A percentile compares a stretch with the other conserved stretches of the same genome.
Evolutionary conservation across 2,113 vertebrate species (phyloP).

Genomic region (Cyanoramphus novaezelandiae): DNA sequence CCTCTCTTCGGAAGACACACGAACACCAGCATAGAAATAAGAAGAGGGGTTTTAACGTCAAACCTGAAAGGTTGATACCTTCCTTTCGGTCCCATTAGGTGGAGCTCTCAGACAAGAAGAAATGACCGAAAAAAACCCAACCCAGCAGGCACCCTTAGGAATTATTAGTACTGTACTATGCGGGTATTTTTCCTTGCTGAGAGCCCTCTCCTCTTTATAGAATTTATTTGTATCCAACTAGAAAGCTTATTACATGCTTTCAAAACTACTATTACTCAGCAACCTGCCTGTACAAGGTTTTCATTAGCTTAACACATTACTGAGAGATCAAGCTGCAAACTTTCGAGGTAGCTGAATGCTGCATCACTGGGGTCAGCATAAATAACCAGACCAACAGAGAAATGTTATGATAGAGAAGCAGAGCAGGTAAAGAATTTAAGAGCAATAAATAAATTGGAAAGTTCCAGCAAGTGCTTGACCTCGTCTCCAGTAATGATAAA

Average conservation of each 20-base stretch:
- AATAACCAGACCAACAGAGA: not conserved
- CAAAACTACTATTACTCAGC: not conserved
- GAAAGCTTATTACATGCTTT: not conserved
- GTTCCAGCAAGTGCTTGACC: not conserved
- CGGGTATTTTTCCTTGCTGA: not conserved
- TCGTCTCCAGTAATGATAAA: not conserved
- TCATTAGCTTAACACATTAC: not conserved
- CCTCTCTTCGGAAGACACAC: not conserved
- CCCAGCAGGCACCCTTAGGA: not conserved
- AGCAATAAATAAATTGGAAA: not conserved
- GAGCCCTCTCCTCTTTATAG: not conserved
- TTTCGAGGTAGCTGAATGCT: not conserved
- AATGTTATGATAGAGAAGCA: not conserved
- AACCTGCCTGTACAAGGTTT: not conserved
- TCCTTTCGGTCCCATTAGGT: slow-evolving; percentile 41
- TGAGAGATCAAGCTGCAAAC: not conserved
- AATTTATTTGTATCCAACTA: not conserved
- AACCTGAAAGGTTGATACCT: not conserved
- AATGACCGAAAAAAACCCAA: not conserved
- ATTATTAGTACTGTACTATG: not conserved
- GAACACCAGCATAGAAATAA: not conserved
- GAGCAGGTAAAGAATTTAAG: not conserved
- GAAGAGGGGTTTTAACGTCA: not conserved
- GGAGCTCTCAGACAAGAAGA: slow-evolving; percentile 59
- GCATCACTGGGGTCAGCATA: not conserved